Evolutionary conservation across 1,140 invertebrate species (phyloP).

Genomic region (Eubasilissa regina): DNA sequence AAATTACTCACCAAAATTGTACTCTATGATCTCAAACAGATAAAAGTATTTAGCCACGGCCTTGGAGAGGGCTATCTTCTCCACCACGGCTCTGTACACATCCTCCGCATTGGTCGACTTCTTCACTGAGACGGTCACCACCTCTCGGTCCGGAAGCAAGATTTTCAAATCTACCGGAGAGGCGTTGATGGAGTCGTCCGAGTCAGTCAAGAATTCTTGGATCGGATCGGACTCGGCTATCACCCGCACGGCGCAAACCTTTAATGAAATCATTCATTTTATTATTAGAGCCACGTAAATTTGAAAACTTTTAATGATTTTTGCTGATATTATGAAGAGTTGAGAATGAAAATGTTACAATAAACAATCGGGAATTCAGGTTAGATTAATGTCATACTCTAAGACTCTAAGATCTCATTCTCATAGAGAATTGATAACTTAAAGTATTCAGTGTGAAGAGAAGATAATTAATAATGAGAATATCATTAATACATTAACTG

Average conservation of each 20-base stretch:
- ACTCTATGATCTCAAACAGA: conserved; percentile 98
- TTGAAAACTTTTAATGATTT: neutral
- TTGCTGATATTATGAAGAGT: neutral
- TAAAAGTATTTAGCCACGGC: conserved; percentile 94
- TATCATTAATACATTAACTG: no score
- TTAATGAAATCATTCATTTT: conserved; percentile 19
- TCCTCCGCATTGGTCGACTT: conserved; percentile 92
- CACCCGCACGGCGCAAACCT: conserved; percentile 95
- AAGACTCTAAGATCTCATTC: no score
- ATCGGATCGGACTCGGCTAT: conserved; percentile 98
- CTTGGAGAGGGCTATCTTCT: conserved; percentile 87
- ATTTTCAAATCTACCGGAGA: conserved; percentile 96
- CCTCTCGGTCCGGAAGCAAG: conserved; percentile 85
- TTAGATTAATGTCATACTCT: no score
- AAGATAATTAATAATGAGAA: no score
- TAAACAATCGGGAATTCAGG: no score
- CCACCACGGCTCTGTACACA: conserved; percentile 92
- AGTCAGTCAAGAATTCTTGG: conserved; percentile 96
- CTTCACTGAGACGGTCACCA: conserved; percentile 93
- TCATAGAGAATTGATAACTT: no score
- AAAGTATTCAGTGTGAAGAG: no score
- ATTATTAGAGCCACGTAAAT: neutral
- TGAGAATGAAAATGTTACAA: neutral
- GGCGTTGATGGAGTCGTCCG: conserved; percentile 88
- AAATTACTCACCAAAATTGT: conserved; percentile 87